phyloP scores from a whole-genome alignment of 2,888 invertebrate genomes.

The Pollenia amentaria region DNA sequence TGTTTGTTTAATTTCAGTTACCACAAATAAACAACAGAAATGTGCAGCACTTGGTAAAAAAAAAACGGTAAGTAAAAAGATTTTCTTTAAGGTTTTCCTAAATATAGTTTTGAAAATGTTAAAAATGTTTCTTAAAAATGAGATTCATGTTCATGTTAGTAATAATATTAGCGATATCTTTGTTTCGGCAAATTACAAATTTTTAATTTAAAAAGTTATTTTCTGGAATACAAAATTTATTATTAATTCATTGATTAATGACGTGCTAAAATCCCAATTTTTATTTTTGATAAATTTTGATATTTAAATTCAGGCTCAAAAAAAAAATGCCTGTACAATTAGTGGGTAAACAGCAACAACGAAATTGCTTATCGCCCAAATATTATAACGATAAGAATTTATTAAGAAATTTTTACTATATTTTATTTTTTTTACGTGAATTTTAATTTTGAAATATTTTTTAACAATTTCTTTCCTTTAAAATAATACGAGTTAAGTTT shows the following conservation, averaged over 20 bases:
- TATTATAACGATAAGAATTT: slow-evolving; percentile 17
- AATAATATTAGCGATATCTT: too few species aligned
- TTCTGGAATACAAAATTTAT: too few species aligned
- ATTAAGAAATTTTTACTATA: slow-evolving; percentile 25
- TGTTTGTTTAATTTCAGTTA: slow-evolving; percentile 25
- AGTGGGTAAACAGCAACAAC: too few species aligned
- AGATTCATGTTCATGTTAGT: neutral
- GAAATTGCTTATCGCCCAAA: slow-evolving; percentile 34
- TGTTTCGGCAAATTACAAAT: too few species aligned
- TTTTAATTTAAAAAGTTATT: too few species aligned
- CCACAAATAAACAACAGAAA: neutral
- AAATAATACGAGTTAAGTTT: neutral
- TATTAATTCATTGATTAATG: too few species aligned
- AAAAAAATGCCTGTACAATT: too few species aligned
- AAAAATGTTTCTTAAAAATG: neutral
- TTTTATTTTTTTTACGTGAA: slow-evolving; percentile 47
- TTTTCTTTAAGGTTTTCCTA: too few species aligned
- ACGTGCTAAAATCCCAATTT: too few species aligned
- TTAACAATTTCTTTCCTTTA: slow-evolving; percentile 49
- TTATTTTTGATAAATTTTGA: too few species aligned
- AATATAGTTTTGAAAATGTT: too few species aligned
- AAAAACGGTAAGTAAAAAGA: slow-evolving; percentile 25
- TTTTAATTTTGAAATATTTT: slow-evolving; percentile 58
- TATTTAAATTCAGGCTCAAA: too few species aligned
- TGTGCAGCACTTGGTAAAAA: slow-evolving; percentile 30